Evolutionary conservation across 2,888 invertebrate genomes (phyloP).

Genomic region (Hirtodrosophila alboralis): DNA sequence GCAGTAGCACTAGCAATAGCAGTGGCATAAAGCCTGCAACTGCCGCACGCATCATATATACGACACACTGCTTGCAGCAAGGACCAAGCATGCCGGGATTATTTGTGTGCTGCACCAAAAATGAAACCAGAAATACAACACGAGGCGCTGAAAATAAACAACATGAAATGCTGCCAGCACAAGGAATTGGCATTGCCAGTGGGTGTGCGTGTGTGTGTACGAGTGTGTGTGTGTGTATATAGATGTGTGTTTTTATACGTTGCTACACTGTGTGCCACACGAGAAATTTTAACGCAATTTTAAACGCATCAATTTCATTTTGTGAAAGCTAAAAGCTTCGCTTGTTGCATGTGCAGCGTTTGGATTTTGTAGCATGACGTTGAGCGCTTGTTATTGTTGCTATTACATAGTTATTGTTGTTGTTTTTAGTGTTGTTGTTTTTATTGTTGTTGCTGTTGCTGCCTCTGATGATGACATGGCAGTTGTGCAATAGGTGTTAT

Average conservation of each 20-base stretch:
- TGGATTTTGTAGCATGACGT: conserved; percentile 59
- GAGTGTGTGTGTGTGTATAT: conserved; percentile 9
- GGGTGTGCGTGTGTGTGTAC: conserved; percentile 5
- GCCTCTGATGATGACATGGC: conserved; percentile 9
- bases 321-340: conserved; percentile 68
- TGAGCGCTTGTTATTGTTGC: conserved; percentile 45
- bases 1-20: conserved; percentile 59
- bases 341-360: conserved; percentile 62
- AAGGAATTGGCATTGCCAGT: conserved; percentile 22
- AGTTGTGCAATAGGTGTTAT: conserved; percentile 9
- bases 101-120: conserved; percentile 54
- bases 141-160: conserved; percentile 14
- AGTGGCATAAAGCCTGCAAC: conserved; percentile 45
- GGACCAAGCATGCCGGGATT: conserved; percentile 50
- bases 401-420: conserved; percentile 24
- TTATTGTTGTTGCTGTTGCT: not conserved
- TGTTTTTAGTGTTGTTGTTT: conserved; percentile 6
- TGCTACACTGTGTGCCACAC: conserved; percentile 36
- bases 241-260: conserved; percentile 9
- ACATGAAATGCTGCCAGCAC: conserved; percentile 20
- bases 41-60: conserved; percentile 28
- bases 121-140: conserved; percentile 39
- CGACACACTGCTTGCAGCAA: conserved; percentile 7
- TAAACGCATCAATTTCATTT: conserved; percentile 79
- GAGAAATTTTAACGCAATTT: conserved; percentile 74